A percentile compares a stretch with the other conserved stretches of the same genome.
These are phyloP conservation scores for Drosophila limbata DNA, from an alignment of 2,888 invertebrate genomes.

Conservation along the genomic window DNA sequence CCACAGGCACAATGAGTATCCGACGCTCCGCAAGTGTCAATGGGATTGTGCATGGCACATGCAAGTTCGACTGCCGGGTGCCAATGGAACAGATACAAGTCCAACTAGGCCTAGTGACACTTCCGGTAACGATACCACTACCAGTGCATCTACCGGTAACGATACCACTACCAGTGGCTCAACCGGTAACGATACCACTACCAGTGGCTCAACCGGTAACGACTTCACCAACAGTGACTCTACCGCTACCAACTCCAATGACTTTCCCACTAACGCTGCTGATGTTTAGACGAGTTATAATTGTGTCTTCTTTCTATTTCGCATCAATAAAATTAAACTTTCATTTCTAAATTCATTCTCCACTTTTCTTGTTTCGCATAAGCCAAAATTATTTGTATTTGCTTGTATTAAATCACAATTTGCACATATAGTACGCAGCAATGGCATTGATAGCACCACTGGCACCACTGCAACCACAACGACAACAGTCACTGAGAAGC, in stretches of 20 bases:
- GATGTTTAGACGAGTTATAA: neutral
- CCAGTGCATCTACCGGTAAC: neutral
- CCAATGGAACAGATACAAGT: neutral
- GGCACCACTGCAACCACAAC: constrained; percentile 22
- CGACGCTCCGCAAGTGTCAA: constrained; percentile 14
- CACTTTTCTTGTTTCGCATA: neutral
- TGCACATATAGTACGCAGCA: constrained; percentile 66
- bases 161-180: too few species aligned
- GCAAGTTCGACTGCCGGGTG: neutral
- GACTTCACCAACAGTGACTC: too few species aligned
- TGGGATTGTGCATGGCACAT: constrained; percentile 37
- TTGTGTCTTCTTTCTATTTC: neutral
- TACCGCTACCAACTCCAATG: too few species aligned
- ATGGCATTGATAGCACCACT: constrained; percentile 43
- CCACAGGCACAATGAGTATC: constrained; percentile 39
- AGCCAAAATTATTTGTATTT: neutral
- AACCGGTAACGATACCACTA: too few species aligned
- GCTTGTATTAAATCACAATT: constrained; percentile 1
- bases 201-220: neutral
- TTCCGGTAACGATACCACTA: neutral
- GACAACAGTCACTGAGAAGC: constrained; percentile 42
- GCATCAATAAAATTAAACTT: neutral
- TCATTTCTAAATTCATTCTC: neutral
- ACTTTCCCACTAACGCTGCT: neutral
- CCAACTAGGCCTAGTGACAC: neutral